Conservation (phyloP, 1,140 invertebrate genomes). For the Leucophenga varia region DNA sequence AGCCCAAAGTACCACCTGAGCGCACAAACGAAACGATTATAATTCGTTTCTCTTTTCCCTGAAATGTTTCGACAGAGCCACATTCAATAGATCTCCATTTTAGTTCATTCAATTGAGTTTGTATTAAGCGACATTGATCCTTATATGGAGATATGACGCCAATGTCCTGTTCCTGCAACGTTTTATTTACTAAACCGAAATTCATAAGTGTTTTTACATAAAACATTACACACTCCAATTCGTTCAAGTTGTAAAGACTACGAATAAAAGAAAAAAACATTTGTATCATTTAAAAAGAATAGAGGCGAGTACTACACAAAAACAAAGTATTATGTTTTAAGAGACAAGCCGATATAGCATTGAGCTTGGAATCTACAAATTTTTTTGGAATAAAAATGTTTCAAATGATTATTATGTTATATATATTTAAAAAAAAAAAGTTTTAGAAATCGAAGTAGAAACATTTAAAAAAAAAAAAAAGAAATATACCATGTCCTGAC, state of each 20-base stretch:
- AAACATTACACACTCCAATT: conserved; percentile 61
- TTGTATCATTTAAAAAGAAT: too few relatives aligned
- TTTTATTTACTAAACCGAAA: conserved; percentile 40
- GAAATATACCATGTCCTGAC: too few relatives aligned
- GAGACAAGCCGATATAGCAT: too few relatives aligned
- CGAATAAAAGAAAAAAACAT: too few relatives aligned
- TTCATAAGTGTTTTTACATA: conserved; percentile 57
- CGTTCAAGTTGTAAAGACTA: too few relatives aligned
- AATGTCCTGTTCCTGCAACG: conserved; percentile 64
- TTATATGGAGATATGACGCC: conserved; percentile 81
- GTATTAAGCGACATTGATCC: conserved; percentile 62
- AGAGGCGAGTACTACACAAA: background rate
- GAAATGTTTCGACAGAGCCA: conserved; percentile 82
- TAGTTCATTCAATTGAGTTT: conserved; percentile 44
- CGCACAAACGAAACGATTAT: conserved; percentile 79
- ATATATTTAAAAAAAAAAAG: too few relatives aligned
- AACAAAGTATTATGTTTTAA: too few relatives aligned
- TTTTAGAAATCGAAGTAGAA: too few relatives aligned
- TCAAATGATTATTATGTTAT: too few relatives aligned
- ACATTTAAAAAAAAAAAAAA: too few relatives aligned
- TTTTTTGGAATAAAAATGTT: too few relatives aligned
- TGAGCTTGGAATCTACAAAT: too few relatives aligned
- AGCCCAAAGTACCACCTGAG: conserved; percentile 65
- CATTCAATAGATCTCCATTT: conserved; percentile 60
- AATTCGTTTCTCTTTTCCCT: conserved; percentile 75